A percentile compares a stretch with the other conserved stretches of the same genome.
Evolutionary conservation across 2,888 invertebrate species (phyloP).

Genomic region (Rhopalosiphum nymphaeae): DNA sequence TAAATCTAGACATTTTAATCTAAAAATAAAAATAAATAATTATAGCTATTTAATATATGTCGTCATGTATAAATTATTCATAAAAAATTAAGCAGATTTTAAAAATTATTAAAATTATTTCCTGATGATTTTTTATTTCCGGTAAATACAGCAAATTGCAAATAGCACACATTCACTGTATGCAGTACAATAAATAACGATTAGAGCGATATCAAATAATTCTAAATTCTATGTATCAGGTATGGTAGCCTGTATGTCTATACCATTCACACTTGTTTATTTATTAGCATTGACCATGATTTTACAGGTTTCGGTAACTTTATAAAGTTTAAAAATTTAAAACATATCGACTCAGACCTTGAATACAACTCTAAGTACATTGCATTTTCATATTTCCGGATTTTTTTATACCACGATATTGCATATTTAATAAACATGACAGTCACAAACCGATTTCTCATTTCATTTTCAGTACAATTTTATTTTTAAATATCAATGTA

Average conservation of each 20-base stretch:
- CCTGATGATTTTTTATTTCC: neutral
- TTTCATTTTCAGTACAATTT: neutral
- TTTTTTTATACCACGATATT: slow-evolving; percentile 7
- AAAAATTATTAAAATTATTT: neutral
- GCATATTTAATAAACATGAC: neutral
- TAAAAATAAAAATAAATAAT: too few relatives aligned
- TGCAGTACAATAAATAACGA: neutral
- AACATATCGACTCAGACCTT: slow-evolving; percentile 25
- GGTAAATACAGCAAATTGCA: neutral
- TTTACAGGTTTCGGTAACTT: slow-evolving; percentile 45
- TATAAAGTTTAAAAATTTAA: slow-evolving; percentile 32
- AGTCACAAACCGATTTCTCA: neutral
- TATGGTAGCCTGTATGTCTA: neutral
- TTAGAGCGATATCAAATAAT: neutral
- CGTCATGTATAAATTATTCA: neutral
- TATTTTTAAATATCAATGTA: neutral
- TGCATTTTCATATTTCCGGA: slow-evolving; percentile 44
- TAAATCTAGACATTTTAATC: neutral
- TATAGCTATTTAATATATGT: neutral
- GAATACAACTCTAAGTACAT: slow-evolving; percentile 17
- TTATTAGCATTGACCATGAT: slow-evolving; percentile 54
- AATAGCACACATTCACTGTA: neutral
- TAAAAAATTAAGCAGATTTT: neutral
- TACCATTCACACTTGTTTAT: neutral
- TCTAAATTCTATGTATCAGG: neutral